Conservation (phyloP, 2,797 vertebrate genomes). For the Chelon labrosus region DNA sequence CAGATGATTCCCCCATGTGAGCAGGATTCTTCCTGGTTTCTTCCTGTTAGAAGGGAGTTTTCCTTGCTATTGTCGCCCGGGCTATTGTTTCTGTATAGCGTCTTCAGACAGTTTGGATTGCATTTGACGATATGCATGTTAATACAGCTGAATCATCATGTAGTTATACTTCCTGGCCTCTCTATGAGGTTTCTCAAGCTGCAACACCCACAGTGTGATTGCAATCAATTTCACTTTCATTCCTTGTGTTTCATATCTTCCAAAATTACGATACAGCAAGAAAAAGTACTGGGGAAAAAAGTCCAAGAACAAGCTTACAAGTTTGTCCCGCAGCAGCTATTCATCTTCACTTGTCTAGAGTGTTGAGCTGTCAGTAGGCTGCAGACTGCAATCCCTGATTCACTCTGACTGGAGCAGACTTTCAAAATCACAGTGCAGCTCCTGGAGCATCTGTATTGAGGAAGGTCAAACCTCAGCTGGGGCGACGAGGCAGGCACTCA, state of each 20-base stretch:
- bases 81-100: no score
- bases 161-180: slow-evolving; percentile 15
- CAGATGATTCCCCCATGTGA: no score
- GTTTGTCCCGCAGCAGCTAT: slow-evolving; percentile 21
- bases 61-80: no score
- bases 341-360: slow-evolving; percentile 41
- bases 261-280: slow-evolving; percentile 5
- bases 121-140: no score
- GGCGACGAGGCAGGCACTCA: slow-evolving; percentile 38
- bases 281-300: slow-evolving; percentile 1
- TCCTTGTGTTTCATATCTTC: slow-evolving; percentile 11
- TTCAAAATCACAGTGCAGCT: slow-evolving; percentile 61
- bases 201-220: slow-evolving; percentile 6
- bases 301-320: slow-evolving; percentile 23
- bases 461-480: slow-evolving; percentile 70
- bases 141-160: not conserved
- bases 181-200: slow-evolving; percentile 7
- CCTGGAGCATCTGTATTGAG: slow-evolving; percentile 52
- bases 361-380: slow-evolving; percentile 55
- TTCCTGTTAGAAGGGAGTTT: no score
- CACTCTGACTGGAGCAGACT: slow-evolving; percentile 72
- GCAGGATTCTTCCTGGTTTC: no score
- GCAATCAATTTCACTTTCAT: slow-evolving; percentile 24
- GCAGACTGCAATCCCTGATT: slow-evolving; percentile 55
- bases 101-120: no score